Evolutionary conservation across 1,140 invertebrate genomes (phyloP).

Genomic region (Eulimnadia texana): DNA sequence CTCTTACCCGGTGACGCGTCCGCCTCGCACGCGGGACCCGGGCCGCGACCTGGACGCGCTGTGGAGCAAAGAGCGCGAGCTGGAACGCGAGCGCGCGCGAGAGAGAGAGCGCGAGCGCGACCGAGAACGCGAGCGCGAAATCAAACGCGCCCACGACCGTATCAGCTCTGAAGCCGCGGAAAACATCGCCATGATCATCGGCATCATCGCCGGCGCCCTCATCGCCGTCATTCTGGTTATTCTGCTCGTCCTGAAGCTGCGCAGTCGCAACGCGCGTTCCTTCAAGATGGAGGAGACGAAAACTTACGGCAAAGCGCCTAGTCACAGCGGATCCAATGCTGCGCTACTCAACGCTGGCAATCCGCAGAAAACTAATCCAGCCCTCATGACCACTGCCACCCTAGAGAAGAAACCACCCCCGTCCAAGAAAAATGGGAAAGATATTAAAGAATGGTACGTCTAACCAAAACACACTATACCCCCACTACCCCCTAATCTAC

Average conservation of each 20-base stretch:
- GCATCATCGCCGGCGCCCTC: slow-evolving; percentile 76
- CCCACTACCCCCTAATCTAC: too few species aligned
- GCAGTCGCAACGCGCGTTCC: slow-evolving; percentile 65
- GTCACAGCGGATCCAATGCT: slow-evolving; percentile 36
- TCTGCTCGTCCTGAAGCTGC: slow-evolving; percentile 75
- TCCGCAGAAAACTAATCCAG: slow-evolving; percentile 30
- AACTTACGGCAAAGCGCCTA: slow-evolving; percentile 27
- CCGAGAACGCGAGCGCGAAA: slow-evolving; percentile 10
- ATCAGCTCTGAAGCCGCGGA: slow-evolving; percentile 56
- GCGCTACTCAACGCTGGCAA: slow-evolving; percentile 43
- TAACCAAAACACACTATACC: too few species aligned
- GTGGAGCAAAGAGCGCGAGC: slow-evolving; percentile 4
- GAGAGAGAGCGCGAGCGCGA: not conserved
- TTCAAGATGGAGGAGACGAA: slow-evolving; percentile 78
- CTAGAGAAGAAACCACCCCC: slow-evolving; percentile 32
- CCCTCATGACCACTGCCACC: slow-evolving; percentile 28
- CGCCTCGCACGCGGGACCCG: slow-evolving; percentile 21
- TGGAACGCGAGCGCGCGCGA: not conserved
- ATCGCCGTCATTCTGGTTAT: slow-evolving; percentile 83
- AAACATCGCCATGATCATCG: slow-evolving; percentile 61
- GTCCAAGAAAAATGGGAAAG: slow-evolving; percentile 59
- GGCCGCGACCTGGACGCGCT: not conserved
- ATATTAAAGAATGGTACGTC: slow-evolving; percentile 89
- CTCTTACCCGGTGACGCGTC: slow-evolving; percentile 23
- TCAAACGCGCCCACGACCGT: slow-evolving; percentile 35